phyloP scores from a whole-genome alignment of 2,113 vertebrate genomes.

The Paratilapia polleni region DNA sequence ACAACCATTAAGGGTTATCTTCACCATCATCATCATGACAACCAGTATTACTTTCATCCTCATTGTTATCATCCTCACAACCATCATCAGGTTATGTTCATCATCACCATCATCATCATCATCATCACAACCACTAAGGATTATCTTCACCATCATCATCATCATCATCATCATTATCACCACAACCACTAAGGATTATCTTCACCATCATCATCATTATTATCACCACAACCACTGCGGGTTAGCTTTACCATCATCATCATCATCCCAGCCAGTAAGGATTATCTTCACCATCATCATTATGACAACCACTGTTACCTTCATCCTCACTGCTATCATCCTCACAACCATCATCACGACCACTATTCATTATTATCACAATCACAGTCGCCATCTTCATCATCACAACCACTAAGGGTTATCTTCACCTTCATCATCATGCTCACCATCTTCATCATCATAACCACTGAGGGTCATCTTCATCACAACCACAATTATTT shows the following conservation, averaged over 20 bases:
- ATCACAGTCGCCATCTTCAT: too few species aligned
- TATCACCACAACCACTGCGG: too few species aligned
- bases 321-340: background rate
- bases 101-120: background rate
- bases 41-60: too few species aligned
- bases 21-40: background rate
- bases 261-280: too few species aligned
- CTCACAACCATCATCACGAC: background rate
- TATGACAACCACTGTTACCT: background rate
- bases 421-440: too few species aligned
- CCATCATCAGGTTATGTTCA: background rate
- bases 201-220: too few species aligned
- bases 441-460: background rate
- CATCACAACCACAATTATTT: too few species aligned
- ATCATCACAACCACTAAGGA: too few species aligned
- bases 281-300: too few species aligned
- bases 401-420: background rate
- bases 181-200: background rate
- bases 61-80: background rate
- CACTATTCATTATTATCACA: too few species aligned
- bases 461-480: background rate
- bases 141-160: background rate
- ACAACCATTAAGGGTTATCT: background rate
- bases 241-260: too few species aligned
- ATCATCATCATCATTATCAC: background rate